Evolutionary conservation across 2,797 vertebrate species (phyloP).

Genomic region (Denticeps clupeoides): DNA sequence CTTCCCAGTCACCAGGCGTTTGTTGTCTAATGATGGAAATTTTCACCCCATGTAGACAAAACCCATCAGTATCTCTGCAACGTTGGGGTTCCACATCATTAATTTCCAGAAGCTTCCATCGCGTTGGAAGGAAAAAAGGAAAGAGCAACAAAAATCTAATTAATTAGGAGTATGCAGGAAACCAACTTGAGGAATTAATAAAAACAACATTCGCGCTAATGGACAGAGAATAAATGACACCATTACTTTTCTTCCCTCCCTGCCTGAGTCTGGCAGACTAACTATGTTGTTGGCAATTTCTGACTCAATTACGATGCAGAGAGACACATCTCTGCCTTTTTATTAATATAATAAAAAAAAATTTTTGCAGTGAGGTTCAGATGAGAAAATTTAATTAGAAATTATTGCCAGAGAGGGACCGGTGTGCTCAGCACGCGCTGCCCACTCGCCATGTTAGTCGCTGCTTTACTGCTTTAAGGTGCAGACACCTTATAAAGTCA

Average conservation of each 20-base stretch:
- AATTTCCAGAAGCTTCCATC: constrained; percentile 67
- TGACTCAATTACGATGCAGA: constrained; percentile 57
- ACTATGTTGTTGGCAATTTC: constrained; percentile 46
- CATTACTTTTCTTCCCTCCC: constrained; percentile 45
- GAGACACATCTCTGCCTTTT: constrained; percentile 50
- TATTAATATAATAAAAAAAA: no score
- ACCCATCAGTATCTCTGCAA: constrained; percentile 64
- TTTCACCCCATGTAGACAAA: constrained; percentile 57
- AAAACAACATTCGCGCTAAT: constrained; percentile 65
- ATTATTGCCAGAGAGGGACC: constrained; percentile 47
- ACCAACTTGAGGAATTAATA: constrained; percentile 76
- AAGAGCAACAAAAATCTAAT: constrained; percentile 60
- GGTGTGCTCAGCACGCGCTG: not conserved
- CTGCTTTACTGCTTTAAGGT: no score
- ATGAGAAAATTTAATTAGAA: constrained; percentile 64
- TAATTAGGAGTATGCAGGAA: constrained; percentile 72
- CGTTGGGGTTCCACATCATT: constrained; percentile 67
- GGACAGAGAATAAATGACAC: constrained; percentile 63
- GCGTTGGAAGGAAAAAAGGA: not conserved
- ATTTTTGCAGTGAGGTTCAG: constrained; percentile 60
- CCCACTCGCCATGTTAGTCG: no score
- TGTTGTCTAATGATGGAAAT: constrained; percentile 60
- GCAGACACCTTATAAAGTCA: no score
- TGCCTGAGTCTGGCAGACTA: constrained; percentile 47
- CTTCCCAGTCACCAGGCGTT: constrained; percentile 61